A percentile compares a stretch with the other conserved stretches of the same genome.
Evolutionary conservation across 2,888 invertebrate genomes (phyloP).

Genomic region (Crocallis elinguaria): DNA sequence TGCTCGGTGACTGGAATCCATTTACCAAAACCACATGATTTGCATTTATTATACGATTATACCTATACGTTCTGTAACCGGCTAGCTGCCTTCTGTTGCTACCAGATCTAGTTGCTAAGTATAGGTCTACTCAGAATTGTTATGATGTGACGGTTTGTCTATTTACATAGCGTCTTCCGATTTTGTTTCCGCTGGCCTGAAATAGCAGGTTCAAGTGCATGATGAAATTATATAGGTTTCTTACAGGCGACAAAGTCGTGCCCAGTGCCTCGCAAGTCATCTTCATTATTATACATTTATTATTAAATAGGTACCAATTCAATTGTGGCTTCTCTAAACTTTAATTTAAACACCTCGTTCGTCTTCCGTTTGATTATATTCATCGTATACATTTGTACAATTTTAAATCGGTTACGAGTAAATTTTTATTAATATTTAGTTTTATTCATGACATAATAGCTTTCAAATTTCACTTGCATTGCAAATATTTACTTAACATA

Average conservation of each 20-base stretch:
- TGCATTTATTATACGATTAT: slow-evolving; percentile 2
- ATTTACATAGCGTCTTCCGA: slow-evolving; percentile 1
- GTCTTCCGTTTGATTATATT: not conserved
- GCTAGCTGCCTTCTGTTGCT: not conserved
- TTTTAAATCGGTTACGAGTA: too few relatives aligned
- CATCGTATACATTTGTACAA: not conserved
- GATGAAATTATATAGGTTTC: slow-evolving; percentile 9
- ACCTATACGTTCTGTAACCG: not conserved
- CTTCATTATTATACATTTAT: not conserved
- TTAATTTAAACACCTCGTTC: not conserved
- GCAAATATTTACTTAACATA: too few relatives aligned
- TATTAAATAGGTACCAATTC: not conserved
- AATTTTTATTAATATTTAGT: too few relatives aligned
- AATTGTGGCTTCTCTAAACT: not conserved
- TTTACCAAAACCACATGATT: slow-evolving; percentile 11
- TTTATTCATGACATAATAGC: too few relatives aligned
- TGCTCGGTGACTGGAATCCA: slow-evolving; percentile 4
- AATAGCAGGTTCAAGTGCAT: slow-evolving; percentile 15
- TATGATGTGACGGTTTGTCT: slow-evolving; percentile 1
- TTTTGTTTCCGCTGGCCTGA: slow-evolving; percentile 9
- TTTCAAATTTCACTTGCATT: too few relatives aligned
- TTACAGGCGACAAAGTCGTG: not conserved
- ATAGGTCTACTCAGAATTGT: not conserved
- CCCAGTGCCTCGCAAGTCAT: not conserved
- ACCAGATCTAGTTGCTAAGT: not conserved